Percentiles rank a stretch among this genome's conserved stretches.
Evolutionary conservation across 2,113 vertebrate species (phyloP).

Genomic region (Pomatostomus ruficeps): DNA sequence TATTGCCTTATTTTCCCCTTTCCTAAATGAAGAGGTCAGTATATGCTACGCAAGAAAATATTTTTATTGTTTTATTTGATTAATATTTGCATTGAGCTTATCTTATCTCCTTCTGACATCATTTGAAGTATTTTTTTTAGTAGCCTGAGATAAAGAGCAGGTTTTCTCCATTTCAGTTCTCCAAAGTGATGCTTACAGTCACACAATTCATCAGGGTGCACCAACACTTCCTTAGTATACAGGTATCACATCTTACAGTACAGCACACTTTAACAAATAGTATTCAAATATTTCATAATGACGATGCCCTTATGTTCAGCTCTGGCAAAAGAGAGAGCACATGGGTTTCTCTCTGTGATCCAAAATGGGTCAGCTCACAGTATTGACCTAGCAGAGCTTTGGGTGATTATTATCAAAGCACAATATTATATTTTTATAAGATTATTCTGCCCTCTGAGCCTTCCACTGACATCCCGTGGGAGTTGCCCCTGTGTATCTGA

Average conservation of each 20-base stretch:
- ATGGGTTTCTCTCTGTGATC: not conserved
- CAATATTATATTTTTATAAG: not conserved
- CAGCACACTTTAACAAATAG: not conserved
- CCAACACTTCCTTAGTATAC: not conserved
- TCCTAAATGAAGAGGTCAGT: not conserved
- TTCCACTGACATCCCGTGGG: not conserved
- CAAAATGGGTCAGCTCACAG: not conserved
- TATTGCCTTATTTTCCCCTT: not conserved
- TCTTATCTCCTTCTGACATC: not conserved
- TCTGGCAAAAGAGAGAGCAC: not conserved
- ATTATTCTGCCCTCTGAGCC: constrained; percentile 6
- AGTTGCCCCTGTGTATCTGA: constrained; percentile 7
- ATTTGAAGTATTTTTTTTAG: not conserved
- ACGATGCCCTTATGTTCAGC: not conserved
- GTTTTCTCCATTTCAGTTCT: not conserved
- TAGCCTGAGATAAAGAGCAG: not conserved
- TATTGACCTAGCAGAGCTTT: not conserved
- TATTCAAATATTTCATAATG: not conserved
- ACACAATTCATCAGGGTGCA: not conserved
- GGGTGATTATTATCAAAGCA: not conserved
- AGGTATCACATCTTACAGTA: not conserved
- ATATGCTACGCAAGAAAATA: not conserved
- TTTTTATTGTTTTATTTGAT: not conserved
- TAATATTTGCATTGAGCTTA: not conserved
- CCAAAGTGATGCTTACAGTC: not conserved